Evolutionary conservation across 2,113 vertebrate species (phyloP), one percentile per base, ranked within the genome.

Genomic region (Actenoides lindsayi): DNA sequence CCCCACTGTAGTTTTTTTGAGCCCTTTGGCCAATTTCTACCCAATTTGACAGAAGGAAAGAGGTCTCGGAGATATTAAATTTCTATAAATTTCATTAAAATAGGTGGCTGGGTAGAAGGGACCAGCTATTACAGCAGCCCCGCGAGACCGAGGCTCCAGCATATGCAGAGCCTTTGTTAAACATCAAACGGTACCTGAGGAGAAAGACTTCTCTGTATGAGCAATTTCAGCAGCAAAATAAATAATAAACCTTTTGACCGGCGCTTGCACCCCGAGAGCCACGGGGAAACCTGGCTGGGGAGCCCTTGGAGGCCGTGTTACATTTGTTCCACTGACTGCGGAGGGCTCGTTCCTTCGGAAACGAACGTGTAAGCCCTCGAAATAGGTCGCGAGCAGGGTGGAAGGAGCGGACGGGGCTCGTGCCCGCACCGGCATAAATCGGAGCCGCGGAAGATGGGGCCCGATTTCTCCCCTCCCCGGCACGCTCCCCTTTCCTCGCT

Each of bases 51-150:
- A 94, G 94, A 73, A 91, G 87, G 91, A 81, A 90, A 94, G 91
- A 96, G 87, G 89, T 96, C 91, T 96, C 89, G 10, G 65, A 87
- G 93, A 96, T 96, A 97, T 95, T 97, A 97, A 91, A 95, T 97
- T 96, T 79, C 96, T 97, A 68, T 91, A 96, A 96, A 96, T 96
- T 87, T 93, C 96, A 97, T 97, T 97, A 96, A 95, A 96, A 96
- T 90, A 73, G 74, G 94, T 96, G 70, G 65, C 89, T 89, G 83
- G 69, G 77, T 95, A 79, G 94, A 89, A 87, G 89, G 92, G 69
- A 94, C 62, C 2, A 16, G 74, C 93, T 96, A 71, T 96, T 95
- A 85, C 87, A 96, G 87, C 62, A 87, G 21, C 87, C 96, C 87
- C 91, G 9, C 3, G 94, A 76, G 95, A 50, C 81, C 4, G 33